Evolutionary conservation across 2,113 vertebrate species (phyloP).

Genomic region (Genyomyrus donnyi): DNA sequence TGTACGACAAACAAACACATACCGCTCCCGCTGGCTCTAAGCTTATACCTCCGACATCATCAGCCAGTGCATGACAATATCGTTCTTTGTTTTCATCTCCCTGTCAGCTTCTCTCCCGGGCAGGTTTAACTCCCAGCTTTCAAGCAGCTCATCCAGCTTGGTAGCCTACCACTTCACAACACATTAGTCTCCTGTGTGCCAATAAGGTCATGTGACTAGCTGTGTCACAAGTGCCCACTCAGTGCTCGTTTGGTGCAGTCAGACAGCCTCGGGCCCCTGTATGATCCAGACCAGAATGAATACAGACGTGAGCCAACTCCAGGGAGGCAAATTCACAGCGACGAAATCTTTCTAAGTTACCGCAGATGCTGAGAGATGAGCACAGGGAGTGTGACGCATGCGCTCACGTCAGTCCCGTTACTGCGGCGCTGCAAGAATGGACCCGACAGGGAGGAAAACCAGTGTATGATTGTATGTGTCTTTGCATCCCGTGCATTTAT

Average conservation of each 20-base stretch:
- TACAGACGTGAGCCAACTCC: background rate
- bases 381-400: background rate
- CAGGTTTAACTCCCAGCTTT: background rate
- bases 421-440: background rate
- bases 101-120: background rate
- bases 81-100: slow-evolving; percentile 8
- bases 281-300: slow-evolving; percentile 11
- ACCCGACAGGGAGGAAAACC: background rate
- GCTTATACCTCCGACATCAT: background rate
- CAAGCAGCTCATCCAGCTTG: background rate
- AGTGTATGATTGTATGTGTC: background rate
- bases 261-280: slow-evolving; percentile 1
- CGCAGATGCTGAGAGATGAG: background rate
- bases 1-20: background rate
- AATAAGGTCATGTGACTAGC: slow-evolving; percentile 11
- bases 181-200: slow-evolving; percentile 13
- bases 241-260: background rate
- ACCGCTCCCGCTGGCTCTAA: background rate
- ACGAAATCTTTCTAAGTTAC: background rate
- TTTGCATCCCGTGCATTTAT: background rate
- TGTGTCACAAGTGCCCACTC: slow-evolving; percentile 20
- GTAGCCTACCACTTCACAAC: background rate
- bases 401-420: background rate
- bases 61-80: slow-evolving; percentile 10
- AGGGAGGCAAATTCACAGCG: slow-evolving; percentile 5